These are phyloP conservation scores for Limonius californicus DNA, from an alignment of 1,140 invertebrate genomes.

Conservation along the genomic window DNA sequence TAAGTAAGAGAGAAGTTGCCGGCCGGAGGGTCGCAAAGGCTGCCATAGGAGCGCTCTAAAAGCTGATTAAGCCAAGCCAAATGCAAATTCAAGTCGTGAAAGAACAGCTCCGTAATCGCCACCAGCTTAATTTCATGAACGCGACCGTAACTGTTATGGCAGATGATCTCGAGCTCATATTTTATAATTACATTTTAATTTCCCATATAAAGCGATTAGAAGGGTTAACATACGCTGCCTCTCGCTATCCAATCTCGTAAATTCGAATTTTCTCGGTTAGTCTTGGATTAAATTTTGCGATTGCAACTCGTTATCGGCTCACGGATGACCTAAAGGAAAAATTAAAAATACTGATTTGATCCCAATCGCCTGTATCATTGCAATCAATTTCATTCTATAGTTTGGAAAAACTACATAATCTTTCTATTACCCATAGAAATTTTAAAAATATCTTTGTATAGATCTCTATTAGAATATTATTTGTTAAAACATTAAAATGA, in stretches of 20 bases:
- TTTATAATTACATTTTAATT: constrained; percentile 33
- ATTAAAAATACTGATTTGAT: too few species aligned
- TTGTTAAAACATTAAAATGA: too few species aligned
- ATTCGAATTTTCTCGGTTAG: background rate
- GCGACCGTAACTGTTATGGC: constrained; percentile 16
- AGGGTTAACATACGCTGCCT: constrained; percentile 18
- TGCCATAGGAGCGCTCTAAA: constrained; percentile 25
- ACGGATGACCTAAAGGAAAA: too few species aligned
- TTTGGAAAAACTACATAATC: too few species aligned
- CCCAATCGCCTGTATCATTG: too few species aligned
- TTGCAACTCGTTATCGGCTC: too few species aligned
- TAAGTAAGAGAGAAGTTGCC: constrained; percentile 25
- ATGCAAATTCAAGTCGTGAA: constrained; percentile 29
- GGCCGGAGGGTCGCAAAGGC: constrained; percentile 21
- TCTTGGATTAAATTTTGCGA: background rate
- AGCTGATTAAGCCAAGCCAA: constrained; percentile 30
- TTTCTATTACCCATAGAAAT: too few species aligned
- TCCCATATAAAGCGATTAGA: constrained; percentile 31
- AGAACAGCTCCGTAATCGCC: constrained; percentile 31
- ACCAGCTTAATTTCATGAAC: constrained; percentile 30
- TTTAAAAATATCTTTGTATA: too few species aligned
- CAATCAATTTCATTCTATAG: too few species aligned
- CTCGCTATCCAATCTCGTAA: constrained; percentile 5
- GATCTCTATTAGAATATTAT: too few species aligned
- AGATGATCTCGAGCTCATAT: constrained; percentile 19